These are phyloP conservation scores for Bursaphelenchus mucronatus DNA, from an alignment of 1,140 invertebrate genomes.

Conservation along the genomic window DNA sequence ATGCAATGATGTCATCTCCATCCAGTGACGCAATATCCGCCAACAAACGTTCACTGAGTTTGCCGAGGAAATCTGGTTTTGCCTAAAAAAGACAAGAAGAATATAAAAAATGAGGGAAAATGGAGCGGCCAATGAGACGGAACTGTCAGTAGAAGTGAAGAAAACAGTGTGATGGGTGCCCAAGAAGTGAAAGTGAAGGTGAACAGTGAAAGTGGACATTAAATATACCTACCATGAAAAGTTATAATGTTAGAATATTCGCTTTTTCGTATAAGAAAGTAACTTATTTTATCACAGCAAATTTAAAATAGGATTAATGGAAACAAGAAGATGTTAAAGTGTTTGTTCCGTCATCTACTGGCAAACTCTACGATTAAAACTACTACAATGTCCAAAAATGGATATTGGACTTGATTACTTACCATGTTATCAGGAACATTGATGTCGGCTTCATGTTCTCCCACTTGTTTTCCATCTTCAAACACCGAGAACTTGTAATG, in stretches of 20 bases:
- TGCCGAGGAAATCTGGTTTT: slow-evolving; percentile 49
- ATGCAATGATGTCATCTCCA: slow-evolving; percentile 40
- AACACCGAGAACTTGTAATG: slow-evolving; percentile 43
- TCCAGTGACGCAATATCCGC: slow-evolving; percentile 43
- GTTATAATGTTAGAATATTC: no score
- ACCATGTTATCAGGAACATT: slow-evolving; percentile 48
- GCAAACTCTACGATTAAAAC: slow-evolving; percentile 1
- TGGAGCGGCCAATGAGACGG: not conserved
- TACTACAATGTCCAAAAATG: not conserved
- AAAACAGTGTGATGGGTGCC: not conserved
- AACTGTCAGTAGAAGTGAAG: not conserved
- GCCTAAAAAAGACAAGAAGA: slow-evolving; percentile 28
- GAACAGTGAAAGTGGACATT: no score
- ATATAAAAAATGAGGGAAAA: no score
- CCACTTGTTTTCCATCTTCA: slow-evolving; percentile 47
- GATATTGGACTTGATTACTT: not conserved
- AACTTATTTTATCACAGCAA: no score
- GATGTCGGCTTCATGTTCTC: slow-evolving; percentile 46
- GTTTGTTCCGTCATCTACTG: no score
- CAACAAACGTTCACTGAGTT: slow-evolving; percentile 41
- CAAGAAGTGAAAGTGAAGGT: not conserved
- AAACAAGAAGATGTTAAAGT: no score
- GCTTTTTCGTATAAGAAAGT: no score
- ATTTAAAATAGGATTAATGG: no score
- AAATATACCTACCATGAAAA: no score